Evolutionary conservation across 2,888 invertebrate species (phyloP).

Genomic region (Pyrgus malvae): DNA sequence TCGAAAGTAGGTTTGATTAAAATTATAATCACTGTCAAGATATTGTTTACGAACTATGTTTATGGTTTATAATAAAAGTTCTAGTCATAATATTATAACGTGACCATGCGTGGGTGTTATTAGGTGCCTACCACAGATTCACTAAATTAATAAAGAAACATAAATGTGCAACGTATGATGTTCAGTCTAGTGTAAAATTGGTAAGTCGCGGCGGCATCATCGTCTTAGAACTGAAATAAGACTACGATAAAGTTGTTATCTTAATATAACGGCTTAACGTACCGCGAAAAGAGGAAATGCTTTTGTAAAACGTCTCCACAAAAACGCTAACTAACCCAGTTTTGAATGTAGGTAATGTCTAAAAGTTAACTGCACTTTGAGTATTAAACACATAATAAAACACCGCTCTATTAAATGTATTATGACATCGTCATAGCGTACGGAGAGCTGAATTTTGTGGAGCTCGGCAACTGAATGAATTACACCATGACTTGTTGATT

Average conservation of each 20-base stretch:
- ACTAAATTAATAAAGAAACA: too few species aligned
- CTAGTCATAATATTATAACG: too few species aligned
- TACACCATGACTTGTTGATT: conserved; percentile 22
- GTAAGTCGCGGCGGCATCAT: neutral
- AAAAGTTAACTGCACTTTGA: conserved; percentile 37
- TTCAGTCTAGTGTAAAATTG: conserved; percentile 20
- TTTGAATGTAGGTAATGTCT: conserved; percentile 49
- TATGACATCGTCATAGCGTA: conserved; percentile 21
- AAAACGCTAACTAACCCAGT: conserved; percentile 50
- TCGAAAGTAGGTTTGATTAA: too few species aligned
- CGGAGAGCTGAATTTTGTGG: conserved; percentile 23
- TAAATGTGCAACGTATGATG: conserved; percentile 9
- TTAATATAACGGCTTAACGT: conserved; percentile 28
- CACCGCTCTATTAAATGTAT: conserved; percentile 26
- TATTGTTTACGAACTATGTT: too few species aligned
- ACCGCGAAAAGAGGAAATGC: conserved; percentile 37
- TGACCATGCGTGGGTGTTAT: too few species aligned
- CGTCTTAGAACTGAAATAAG: conserved; percentile 10
- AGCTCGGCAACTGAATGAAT: conserved; percentile 23
- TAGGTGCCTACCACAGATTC: too few species aligned
- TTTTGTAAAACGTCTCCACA: conserved; percentile 44
- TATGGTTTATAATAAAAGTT: too few species aligned
- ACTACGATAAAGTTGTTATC: conserved; percentile 7
- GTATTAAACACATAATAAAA: conserved; percentile 28
- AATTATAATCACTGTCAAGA: too few species aligned